Percentiles rank a stretch among this genome's conserved stretches.
Conservation (phyloP, 2,888 invertebrate species). For the Melieria picta region DNA sequence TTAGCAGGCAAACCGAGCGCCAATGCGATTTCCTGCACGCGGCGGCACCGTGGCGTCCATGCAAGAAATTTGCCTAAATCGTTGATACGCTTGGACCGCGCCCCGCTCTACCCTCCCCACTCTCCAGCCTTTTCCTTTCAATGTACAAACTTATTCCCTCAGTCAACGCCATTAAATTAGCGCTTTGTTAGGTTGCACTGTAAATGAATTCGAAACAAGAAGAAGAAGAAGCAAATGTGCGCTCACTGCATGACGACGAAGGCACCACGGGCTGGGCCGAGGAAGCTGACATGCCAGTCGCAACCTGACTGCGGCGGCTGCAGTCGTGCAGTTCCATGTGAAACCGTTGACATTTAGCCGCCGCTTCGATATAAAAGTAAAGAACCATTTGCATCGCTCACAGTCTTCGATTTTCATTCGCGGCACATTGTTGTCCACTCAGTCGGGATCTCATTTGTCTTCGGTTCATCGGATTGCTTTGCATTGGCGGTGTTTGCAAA, state of each 20-base stretch:
- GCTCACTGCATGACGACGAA: too few species aligned
- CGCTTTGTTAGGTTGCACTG: constrained; percentile 37
- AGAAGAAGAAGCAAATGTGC: neutral
- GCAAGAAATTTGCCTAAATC: constrained; percentile 26
- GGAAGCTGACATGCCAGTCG: neutral
- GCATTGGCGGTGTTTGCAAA: neutral
- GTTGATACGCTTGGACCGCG: constrained; percentile 5
- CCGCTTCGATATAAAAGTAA: constrained; percentile 51
- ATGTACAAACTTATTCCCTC: neutral
- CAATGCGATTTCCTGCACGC: neutral
- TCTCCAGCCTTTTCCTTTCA: neutral
- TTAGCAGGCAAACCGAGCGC: neutral
- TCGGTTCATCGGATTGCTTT: constrained; percentile 8
- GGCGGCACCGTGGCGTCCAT: constrained; percentile 8
- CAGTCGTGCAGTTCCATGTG: constrained; percentile 49
- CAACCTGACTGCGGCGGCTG: neutral
- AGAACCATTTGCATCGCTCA: constrained; percentile 40
- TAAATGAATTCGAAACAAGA: constrained; percentile 1
- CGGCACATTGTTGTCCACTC: constrained; percentile 51
- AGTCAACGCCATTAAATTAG: constrained; percentile 41
- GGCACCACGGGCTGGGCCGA: too few species aligned
- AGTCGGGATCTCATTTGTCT: constrained; percentile 42
- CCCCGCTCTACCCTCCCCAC: constrained; percentile 18
- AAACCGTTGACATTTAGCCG: constrained; percentile 61
- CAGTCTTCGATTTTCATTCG: constrained; percentile 38